Conservation (phyloP, 2,888 invertebrate species). For the Archips crataeganus region DNA sequence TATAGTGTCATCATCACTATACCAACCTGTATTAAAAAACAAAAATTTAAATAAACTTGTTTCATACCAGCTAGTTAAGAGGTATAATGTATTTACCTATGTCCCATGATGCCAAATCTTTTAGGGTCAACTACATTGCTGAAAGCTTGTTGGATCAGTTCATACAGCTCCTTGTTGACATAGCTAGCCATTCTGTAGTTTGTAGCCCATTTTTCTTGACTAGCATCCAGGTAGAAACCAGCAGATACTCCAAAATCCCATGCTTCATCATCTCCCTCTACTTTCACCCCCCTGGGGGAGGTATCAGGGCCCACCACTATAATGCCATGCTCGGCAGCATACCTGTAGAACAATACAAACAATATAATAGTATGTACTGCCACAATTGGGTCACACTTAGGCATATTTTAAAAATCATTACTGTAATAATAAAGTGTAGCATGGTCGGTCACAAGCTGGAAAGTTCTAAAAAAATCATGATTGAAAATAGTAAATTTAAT, state of each 20-base stretch:
- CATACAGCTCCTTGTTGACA: conserved; percentile 94
- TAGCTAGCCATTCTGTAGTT: conserved; percentile 98
- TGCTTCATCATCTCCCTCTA: conserved; percentile 95
- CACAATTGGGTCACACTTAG: too few relatives aligned
- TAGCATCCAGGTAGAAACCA: conserved; percentile 98
- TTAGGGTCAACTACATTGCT: conserved; percentile 77
- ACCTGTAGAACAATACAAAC: conserved; percentile 62
- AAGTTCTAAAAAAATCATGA: too few relatives aligned
- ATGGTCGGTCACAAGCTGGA: too few relatives aligned
- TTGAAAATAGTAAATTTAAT: not conserved
- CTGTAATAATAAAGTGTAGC: too few relatives aligned
- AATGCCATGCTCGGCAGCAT: conserved; percentile 94
- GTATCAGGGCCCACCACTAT: conserved; percentile 98
- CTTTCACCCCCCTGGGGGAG: conserved; percentile 95
- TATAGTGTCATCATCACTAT: too few relatives aligned
- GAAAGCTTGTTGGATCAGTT: conserved; percentile 91
- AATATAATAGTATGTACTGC: too few relatives aligned
- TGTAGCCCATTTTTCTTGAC: conserved; percentile 95
- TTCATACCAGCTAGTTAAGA: too few relatives aligned
- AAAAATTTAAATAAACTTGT: too few relatives aligned
- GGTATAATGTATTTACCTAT: conserved; percentile 86
- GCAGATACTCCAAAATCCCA: conserved; percentile 99
- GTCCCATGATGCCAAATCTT: conserved; percentile 92
- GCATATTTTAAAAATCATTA: too few relatives aligned
- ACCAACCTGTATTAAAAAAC: too few relatives aligned